These are phyloP conservation scores for Danionella dracula DNA, from an alignment of 2,797 vertebrate genomes.

Conservation along the genomic window DNA sequence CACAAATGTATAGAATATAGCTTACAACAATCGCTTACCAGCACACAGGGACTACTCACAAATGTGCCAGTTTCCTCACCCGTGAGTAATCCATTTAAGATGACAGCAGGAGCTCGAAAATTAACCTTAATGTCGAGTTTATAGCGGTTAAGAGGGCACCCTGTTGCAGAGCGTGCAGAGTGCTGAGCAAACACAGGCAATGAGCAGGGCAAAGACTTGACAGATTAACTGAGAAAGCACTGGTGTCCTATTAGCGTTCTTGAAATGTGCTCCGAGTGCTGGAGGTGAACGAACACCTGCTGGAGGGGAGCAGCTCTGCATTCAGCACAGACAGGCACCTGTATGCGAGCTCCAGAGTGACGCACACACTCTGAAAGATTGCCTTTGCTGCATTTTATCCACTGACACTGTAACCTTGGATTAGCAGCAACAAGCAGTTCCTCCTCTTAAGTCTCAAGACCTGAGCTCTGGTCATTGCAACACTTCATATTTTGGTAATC, in stretches of 20 bases:
- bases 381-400: slow-evolving; percentile 28
- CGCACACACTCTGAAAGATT: slow-evolving; percentile 13
- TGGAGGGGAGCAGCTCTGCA: slow-evolving; percentile 37
- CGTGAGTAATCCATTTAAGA: slow-evolving; percentile 11
- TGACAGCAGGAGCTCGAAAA: slow-evolving; percentile 7
- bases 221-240: slow-evolving; percentile 61
- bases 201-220: slow-evolving; percentile 38
- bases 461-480: too few relatives aligned
- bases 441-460: too few relatives aligned
- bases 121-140: slow-evolving; percentile 37
- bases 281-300: slow-evolving; percentile 63
- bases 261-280: slow-evolving; percentile 62
- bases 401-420: slow-evolving; percentile 40
- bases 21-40: slow-evolving; percentile 8
- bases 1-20: background rate
- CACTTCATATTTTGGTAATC: too few relatives aligned
- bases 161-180: slow-evolving; percentile 6
- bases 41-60: background rate
- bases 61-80: background rate
- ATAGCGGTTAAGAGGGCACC: slow-evolving; percentile 31
- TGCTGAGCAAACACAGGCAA: slow-evolving; percentile 55
- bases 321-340: slow-evolving; percentile 27
- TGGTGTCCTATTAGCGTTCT: slow-evolving; percentile 61
- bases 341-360: slow-evolving; percentile 17
- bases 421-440: slow-evolving; percentile 15